phyloP scores from a whole-genome alignment of 2,113 vertebrate species.

The Colossoma macropomum region DNA sequence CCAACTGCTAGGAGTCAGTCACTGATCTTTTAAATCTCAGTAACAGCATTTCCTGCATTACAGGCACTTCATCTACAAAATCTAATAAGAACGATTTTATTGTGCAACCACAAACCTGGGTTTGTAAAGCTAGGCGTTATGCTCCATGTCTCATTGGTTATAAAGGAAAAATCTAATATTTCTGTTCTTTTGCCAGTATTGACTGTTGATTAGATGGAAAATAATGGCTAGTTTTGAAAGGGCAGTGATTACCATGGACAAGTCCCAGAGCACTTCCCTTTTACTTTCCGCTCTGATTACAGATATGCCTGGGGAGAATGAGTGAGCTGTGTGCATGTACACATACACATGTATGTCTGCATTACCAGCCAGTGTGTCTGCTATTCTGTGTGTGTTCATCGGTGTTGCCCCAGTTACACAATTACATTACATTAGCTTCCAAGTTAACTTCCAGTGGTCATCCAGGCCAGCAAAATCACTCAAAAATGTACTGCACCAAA shows the following conservation, averaged over 20 bases:
- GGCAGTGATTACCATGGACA: constrained; percentile 51
- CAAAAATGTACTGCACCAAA: not conserved
- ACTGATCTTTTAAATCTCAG: not conserved
- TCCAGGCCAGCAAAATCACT: not conserved
- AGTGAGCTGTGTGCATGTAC: constrained; percentile 25
- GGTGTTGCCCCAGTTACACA: not conserved
- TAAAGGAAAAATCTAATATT: not conserved
- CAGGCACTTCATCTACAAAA: not conserved
- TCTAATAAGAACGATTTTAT: not conserved
- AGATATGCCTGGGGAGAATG: constrained; percentile 60
- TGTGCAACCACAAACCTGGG: not conserved
- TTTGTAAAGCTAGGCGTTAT: not conserved
- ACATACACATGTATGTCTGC: not conserved
- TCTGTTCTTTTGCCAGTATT: constrained; percentile 6
- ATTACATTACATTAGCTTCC: not conserved
- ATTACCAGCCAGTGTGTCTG: not conserved
- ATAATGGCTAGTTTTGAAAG: constrained; percentile 43
- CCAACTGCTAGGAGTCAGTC: not conserved
- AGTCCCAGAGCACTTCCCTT: constrained; percentile 50
- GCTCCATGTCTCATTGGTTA: not conserved
- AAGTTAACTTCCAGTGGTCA: not conserved
- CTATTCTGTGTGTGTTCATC: not conserved
- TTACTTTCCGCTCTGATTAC: constrained; percentile 70
- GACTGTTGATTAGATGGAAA: not conserved
- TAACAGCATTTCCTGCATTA: not conserved